Evolutionary conservation across 2,888 invertebrate species (phyloP), one percentile per base, ranked within the genome.

Genomic region (Aquatica leii): DNA sequence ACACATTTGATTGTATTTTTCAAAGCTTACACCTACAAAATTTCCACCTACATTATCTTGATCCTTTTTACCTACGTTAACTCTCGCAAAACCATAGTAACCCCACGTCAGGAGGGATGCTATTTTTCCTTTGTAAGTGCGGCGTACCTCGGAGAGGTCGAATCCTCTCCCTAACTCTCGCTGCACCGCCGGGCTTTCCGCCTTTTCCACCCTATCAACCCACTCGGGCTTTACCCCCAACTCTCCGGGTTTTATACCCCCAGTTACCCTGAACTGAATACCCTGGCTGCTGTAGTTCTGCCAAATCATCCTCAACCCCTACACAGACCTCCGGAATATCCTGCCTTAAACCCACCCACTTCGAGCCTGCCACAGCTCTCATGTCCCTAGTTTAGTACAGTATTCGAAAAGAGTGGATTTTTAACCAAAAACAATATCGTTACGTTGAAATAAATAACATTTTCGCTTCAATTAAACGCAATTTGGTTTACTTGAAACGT

Each of bases 251-350:
- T 79, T 79, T 77, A 77, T 77, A 77, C 76, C 77, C 77, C 75
- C 71, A 73, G 74, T 76, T 75, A 76, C 77, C 76, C 77, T 76
- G 76, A 74, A 72, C 76, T 74, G 77, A 76, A 74, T 76, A 74
- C 76, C 75, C 77, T 74, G 74, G 71, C 72, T 69, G 74, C 76
- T 77, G 77, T 77, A 80, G 77, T 80, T 79, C 76, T 80, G 79
- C 80, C 80, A 79, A 81, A 81, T 81, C 81, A 80, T 80, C 80
- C 81, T 78, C 76, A 77, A 78, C 78, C 79, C 73, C 79, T 74
- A 73, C 75, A 76, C 75, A 76, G 77, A 77, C 77, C 77, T 77
- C 76, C 74, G 76, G 77, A 76, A 77, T 78, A 78, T 76, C 76
- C 78, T 72, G 69, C 76, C 73, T 71, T 66, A 74, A 66, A 67